Conservation (phyloP, 2,113 vertebrate species). For the Cyanoramphus novaezelandiae region DNA sequence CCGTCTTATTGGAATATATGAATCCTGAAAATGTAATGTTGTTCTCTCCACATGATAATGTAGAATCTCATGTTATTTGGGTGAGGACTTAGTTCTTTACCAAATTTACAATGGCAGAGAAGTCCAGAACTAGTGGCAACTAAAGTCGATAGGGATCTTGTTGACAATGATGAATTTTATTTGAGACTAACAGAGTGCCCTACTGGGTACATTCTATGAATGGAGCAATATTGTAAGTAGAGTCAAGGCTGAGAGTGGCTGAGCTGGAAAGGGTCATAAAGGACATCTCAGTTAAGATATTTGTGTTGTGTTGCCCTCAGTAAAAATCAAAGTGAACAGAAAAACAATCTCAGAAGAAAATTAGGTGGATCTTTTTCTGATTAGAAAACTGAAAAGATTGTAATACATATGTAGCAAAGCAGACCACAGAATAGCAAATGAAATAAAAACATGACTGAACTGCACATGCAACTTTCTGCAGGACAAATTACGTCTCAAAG, state of each 20-base stretch:
- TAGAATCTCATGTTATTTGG: not conserved
- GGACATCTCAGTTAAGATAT: not conserved
- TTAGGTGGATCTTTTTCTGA: rapidly evolving
- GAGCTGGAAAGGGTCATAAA: not conserved
- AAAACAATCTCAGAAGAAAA: not conserved
- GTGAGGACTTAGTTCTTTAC: not conserved
- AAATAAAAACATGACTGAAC: constrained; percentile 32
- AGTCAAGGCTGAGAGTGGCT: not conserved
- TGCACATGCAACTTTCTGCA: not conserved
- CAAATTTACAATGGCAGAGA: not conserved
- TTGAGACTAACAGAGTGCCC: not conserved
- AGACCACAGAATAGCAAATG: not conserved
- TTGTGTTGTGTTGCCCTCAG: not conserved
- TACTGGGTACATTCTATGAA: not conserved
- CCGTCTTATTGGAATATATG: not conserved
- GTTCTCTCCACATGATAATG: not conserved
- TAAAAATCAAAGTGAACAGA: not conserved
- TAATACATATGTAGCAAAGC: not conserved
- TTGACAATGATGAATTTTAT: not conserved
- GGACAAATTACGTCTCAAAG: constrained; percentile 58
- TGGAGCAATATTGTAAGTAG: not conserved
- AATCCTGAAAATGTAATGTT: not conserved
- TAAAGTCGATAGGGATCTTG: not conserved
- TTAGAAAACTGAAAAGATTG: constrained; percentile 26
- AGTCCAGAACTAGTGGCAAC: not conserved